Evolutionary conservation across 2,113 vertebrate species (phyloP), one percentile per base, ranked within the genome.

Genomic region (Pelvicachromis taeniatus): DNA sequence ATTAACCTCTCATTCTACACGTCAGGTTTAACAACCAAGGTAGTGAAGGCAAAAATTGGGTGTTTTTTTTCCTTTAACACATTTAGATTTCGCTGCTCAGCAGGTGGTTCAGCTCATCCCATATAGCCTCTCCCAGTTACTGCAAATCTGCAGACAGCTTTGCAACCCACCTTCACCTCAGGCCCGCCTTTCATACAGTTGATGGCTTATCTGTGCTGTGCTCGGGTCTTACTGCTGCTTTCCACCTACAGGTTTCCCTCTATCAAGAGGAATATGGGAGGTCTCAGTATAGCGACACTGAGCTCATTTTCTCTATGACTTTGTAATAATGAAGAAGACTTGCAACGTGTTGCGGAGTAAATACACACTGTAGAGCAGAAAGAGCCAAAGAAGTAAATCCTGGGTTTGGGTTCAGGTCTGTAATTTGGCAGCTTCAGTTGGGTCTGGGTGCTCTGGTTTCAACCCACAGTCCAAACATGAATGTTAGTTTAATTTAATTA

Each of bases 1-100:
- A 21, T 16, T 45, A 42, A 68, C 63, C 38, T 42, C 4, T 68
- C 35, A 23, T 45, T 68, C 38, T 38, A 68, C 3, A 14, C 16
- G 1, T 42, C 13, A 16, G 1, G 38, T 3, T 68, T 42, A 45
- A 68, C 38, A 45, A 68, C 12, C n/a, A 23, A 23, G n/a, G 0
- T 16, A 0, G 63, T 26, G 3, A 68, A 68, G 2, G 21, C 13
- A 68, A 4, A 68, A 45, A 68, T 26, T 26, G 16, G 38, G 13
- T 68, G 38, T 26, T 68, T 45, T 4, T 42, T 68, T 23, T 1
- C n/a, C 23, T 40, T 68, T 68, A 68, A 68, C 42, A 42, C 21
- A 68, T 42, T 68, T 68, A 9, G 38, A 45, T 6, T 68, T 13
- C 26, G 3, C 63, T 68, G 63, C 38, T 45, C 13, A 45, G 13